A percentile compares a stretch with the other conserved stretches of the same genome.
phyloP scores from a whole-genome alignment of 2,113 vertebrate genomes.

The Lophius piscatorius region DNA sequence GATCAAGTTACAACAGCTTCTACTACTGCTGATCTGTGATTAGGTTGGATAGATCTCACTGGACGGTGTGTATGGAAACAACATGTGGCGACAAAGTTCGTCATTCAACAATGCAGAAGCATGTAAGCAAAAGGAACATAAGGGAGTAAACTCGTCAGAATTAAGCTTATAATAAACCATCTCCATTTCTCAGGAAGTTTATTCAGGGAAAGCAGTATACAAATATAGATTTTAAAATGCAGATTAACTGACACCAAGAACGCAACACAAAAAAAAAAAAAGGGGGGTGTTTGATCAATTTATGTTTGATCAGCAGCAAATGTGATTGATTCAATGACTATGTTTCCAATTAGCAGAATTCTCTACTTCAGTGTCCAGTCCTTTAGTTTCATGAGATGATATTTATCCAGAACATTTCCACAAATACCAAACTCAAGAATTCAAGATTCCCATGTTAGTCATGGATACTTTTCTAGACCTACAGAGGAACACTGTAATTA shows the following conservation, averaged over 20 bases:
- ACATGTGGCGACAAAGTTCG: slow-evolving; percentile 14
- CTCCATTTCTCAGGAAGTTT: no score
- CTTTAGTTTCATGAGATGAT: not conserved
- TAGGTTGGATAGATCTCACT: not conserved
- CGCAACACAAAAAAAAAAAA: no score
- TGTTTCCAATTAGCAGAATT: not conserved
- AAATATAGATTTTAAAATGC: no score
- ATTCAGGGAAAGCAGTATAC: no score
- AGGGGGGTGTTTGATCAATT: no score
- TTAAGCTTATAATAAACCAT: slow-evolving; percentile 17
- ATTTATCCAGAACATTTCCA: slow-evolving; percentile 10
- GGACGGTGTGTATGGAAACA: slow-evolving; percentile 17
- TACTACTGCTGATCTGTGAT: slow-evolving; percentile 17
- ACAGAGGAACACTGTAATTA: slow-evolving; percentile 32
- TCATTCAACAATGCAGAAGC: not conserved
- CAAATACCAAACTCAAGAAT: slow-evolving; percentile 2
- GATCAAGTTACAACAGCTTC: slow-evolving; percentile 47
- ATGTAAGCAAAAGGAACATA: slow-evolving; percentile 1
- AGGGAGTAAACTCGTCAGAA: slow-evolving; percentile 12
- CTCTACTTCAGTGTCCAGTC: not conserved
- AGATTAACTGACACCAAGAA: no score
- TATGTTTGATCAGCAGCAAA: no score
- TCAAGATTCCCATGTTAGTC: slow-evolving; percentile 6
- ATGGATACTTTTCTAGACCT: slow-evolving; percentile 10
- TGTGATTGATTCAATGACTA: no score